These are phyloP conservation scores for Hypanus sabinus DNA, from an alignment of 2,113 vertebrate species.

Conservation along the genomic window DNA sequence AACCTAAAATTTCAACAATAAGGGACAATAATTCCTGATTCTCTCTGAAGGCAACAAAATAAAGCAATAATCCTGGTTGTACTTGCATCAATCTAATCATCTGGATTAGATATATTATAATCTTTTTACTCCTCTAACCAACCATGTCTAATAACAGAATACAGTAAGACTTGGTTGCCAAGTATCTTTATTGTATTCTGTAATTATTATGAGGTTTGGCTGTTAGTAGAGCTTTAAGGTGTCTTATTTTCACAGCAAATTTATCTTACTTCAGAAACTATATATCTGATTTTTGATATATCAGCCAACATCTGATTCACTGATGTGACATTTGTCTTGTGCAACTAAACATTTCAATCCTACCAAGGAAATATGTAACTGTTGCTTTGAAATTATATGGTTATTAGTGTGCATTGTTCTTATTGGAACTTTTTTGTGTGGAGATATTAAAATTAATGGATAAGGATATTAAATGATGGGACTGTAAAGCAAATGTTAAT, in stretches of 20 bases:
- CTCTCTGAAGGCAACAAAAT: not conserved
- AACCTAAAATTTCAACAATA: not conserved
- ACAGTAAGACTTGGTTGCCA: not conserved
- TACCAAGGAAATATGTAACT: not conserved
- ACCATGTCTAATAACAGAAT: conserved; percentile 18
- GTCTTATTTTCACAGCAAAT: not conserved
- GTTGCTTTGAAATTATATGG: not conserved
- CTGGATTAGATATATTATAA: no score
- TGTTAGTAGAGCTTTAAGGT: not conserved
- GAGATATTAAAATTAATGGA: not conserved
- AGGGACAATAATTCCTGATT: not conserved
- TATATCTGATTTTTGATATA: not conserved
- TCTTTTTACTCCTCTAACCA: conserved; percentile 18
- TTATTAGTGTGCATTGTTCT: not conserved
- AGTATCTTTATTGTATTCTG: not conserved
- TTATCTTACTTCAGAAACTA: not conserved
- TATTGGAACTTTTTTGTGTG: no score
- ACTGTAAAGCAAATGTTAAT: no score
- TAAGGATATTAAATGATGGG: not conserved
- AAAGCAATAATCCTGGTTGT: conserved; percentile 25
- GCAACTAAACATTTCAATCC: not conserved
- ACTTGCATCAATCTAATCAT: not conserved
- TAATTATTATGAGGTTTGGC: not conserved
- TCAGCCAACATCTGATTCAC: not conserved
- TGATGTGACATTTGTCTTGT: conserved; percentile 5